Evolutionary conservation across 2,113 vertebrate species (phyloP).

Genomic region (Pygoscelis antarcticus): DNA sequence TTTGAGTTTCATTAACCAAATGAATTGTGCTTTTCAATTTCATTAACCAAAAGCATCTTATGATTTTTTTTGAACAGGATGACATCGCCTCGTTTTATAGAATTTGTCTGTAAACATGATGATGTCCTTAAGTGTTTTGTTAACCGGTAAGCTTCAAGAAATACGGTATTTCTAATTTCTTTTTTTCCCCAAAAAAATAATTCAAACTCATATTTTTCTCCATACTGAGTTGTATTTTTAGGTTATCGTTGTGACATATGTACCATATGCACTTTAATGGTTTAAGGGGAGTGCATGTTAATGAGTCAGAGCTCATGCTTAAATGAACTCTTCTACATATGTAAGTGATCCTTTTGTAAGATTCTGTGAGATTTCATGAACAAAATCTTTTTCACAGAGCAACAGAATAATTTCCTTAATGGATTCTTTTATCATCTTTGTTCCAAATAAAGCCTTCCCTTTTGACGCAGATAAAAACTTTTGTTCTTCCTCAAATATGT

Average conservation of each 20-base stretch:
- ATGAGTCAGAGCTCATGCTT: not conserved
- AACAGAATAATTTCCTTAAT: not conserved
- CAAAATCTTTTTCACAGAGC: not conserved
- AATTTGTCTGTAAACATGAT: conserved; percentile 98
- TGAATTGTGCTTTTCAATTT: not conserved
- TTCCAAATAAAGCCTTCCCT: not conserved
- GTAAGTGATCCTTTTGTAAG: not conserved
- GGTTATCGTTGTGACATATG: not conserved
- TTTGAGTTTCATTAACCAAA: not conserved
- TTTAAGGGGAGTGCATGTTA: not conserved
- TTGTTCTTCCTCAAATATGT: not conserved
- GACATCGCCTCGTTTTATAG: conserved; percentile 96
- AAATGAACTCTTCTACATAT: not conserved
- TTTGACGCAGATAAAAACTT: not conserved
- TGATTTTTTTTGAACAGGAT: conserved; percentile 78
- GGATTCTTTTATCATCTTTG: not conserved
- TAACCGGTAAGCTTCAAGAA: conserved; percentile 83
- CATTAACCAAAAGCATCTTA: not conserved
- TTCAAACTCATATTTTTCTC: not conserved
- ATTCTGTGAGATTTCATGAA: not conserved
- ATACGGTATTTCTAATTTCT: not conserved
- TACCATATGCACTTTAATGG: not conserved
- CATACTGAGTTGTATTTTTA: not conserved
- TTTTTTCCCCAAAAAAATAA: not conserved
- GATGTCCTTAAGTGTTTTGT: conserved; percentile 98